Evolutionary conservation across 1,140 invertebrate species (phyloP).

Genomic region (Caenorhabditis brenneri): DNA sequence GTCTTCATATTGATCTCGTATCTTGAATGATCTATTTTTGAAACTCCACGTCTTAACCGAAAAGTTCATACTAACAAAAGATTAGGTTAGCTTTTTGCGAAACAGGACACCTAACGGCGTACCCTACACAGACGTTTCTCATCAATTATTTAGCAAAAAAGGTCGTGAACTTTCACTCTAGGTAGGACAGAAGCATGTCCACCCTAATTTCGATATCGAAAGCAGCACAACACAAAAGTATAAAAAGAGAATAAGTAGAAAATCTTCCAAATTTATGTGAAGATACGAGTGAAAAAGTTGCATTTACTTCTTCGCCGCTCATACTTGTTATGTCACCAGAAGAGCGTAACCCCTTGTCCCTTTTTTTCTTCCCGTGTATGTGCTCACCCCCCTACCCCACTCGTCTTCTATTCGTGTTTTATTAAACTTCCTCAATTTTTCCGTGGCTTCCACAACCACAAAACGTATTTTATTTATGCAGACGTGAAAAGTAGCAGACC

Average conservation of each 20-base stretch:
- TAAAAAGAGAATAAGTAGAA: neutral
- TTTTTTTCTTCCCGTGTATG: neutral
- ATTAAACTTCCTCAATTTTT: slow-evolving; percentile 42
- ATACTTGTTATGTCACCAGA: slow-evolving; percentile 29
- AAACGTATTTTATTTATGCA: slow-evolving; percentile 41
- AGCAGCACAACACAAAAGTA: neutral
- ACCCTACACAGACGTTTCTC: neutral
- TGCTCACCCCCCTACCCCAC: neutral
- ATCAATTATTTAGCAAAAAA: slow-evolving; percentile 1
- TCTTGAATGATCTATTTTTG: neutral
- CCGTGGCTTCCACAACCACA: slow-evolving; percentile 30
- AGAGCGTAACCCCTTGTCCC: slow-evolving; percentile 26
- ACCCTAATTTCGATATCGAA: neutral
- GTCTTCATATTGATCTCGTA: neutral
- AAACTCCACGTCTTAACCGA: neutral
- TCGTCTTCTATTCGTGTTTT: slow-evolving; percentile 37
- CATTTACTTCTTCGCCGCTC: slow-evolving; percentile 2
- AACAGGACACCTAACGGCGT: neutral
- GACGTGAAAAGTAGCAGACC: neutral
- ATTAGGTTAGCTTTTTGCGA: neutral
- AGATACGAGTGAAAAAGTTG: neutral
- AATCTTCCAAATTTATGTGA: neutral
- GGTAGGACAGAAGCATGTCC: neutral
- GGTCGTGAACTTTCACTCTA: neutral
- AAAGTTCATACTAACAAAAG: neutral